Evolutionary conservation across 2,888 invertebrate genomes (phyloP), one percentile per base, ranked within the genome.

Genomic region (Bedellia somnulentella): DNA sequence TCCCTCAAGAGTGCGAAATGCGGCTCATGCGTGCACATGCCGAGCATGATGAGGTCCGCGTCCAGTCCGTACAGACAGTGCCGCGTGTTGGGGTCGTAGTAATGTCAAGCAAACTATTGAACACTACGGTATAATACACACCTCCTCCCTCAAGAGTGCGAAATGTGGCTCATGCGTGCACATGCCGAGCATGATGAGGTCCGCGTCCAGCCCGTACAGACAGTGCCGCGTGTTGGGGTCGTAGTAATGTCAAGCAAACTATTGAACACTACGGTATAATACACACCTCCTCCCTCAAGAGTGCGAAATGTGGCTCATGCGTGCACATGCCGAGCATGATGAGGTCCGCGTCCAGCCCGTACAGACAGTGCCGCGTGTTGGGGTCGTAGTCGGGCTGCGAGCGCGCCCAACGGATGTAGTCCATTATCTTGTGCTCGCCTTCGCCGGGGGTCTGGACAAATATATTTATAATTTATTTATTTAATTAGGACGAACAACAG

Each of bases 371-470:
- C 11, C 95, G 75, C 1, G 94, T 96, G 57, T 95, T 89, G 0
- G 89, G 85, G 58, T 97, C 86, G 53, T 94, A 94, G 35, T 83
- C 85, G 0, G 88, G 83, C 53, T 88, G 85, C 0, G 92, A 81
- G 45, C 92, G 88, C 48, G 92, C 80, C 66, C 84, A 89, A 2
- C 98, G 81, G 43, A 99, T 97, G 54, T 93, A 98, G 60, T 98
- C 98, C 97, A 98, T 97, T 37, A 98, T 94, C 70, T 98, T 98
- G 56, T 96, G 96, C 60, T 97, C 96, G 1, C 96, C 98, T 77
- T 98, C 98, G 1, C 98, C 98, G 2, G 97, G 96, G 2, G 92
- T 87, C 87, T 88, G 42, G 32, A 12, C 17, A 11, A 17, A 16
- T 16, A 17, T 17, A 17, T 17, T 9, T 13, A 10, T 3, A 28